Conservation (phyloP, 2,113 vertebrate genomes). For the Pluvianellus socialis region DNA sequence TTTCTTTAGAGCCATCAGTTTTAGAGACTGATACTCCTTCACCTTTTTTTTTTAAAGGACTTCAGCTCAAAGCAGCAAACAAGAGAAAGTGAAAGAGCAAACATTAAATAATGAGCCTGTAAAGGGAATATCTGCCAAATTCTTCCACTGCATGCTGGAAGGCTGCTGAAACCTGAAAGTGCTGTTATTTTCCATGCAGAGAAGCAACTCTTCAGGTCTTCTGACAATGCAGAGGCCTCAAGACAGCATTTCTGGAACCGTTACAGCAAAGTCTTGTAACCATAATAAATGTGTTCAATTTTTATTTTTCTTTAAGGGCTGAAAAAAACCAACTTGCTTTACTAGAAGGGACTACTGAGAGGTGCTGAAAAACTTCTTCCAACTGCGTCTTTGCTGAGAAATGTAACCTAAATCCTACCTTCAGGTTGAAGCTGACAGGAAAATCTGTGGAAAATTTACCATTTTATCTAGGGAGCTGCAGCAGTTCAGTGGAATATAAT, state of each 20-base stretch:
- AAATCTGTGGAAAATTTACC: conserved; percentile 56
- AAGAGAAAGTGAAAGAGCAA: conserved; percentile 23
- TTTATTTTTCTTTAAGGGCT: conserved; percentile 34
- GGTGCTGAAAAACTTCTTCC: conserved; percentile 5
- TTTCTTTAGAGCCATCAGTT: conserved; percentile 16
- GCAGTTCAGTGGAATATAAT: conserved; percentile 42
- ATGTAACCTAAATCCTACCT: conserved; percentile 55
- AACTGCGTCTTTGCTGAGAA: conserved; percentile 14
- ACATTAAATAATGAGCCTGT: conserved; percentile 44
- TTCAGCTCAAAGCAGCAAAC: conserved; percentile 36
- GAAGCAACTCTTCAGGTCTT: conserved; percentile 25
- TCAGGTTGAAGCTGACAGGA: conserved; percentile 51
- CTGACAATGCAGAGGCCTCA: conserved; percentile 25
- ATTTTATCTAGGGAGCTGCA: conserved; percentile 56
- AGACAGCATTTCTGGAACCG: conserved; percentile 29
- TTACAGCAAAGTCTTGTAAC: conserved; percentile 7
- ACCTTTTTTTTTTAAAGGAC: not conserved
- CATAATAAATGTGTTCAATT: not conserved
- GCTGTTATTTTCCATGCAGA: not conserved
- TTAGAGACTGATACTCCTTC: not conserved
- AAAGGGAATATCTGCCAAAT: conserved; percentile 30
- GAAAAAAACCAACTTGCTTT: not conserved
- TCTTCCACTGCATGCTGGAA: not conserved
- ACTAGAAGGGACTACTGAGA: not conserved
- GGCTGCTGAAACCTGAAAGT: conserved; percentile 40